Conservation (phyloP, 2,797 vertebrate genomes). For the Betta splendens region DNA sequence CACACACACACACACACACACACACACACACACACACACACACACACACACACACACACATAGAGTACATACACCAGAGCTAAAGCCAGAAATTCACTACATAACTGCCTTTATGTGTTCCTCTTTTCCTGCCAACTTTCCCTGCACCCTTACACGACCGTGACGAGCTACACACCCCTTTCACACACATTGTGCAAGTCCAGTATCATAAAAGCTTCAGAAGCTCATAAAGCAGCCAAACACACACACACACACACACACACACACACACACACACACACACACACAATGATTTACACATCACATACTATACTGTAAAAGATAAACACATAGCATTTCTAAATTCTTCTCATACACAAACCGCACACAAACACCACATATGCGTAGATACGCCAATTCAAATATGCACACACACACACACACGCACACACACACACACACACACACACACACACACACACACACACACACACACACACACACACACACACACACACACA, state of each 20-base stretch:
- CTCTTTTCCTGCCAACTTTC: conserved; percentile 49
- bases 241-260: conserved; percentile 12
- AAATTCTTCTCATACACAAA: conserved; percentile 14
- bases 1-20: conserved; percentile 17
- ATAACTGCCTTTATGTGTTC: conserved; percentile 45
- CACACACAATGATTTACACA: not conserved
- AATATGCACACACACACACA: conserved; percentile 35
- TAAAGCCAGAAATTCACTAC: conserved; percentile 46
- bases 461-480: conserved; percentile 16
- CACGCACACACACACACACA: conserved; percentile 13
- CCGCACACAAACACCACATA: conserved; percentile 17
- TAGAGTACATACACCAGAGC: conserved; percentile 11
- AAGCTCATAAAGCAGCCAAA: conserved; percentile 22
- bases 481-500: conserved; percentile 17
- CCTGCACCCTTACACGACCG: conserved; percentile 35
- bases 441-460: conserved; percentile 11
- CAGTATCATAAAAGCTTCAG: conserved; percentile 15
- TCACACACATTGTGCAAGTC: conserved; percentile 13
- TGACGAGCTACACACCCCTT: conserved; percentile 27
- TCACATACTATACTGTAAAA: not conserved
- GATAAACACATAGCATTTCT: conserved; percentile 13
- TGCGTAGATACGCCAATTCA: conserved; percentile 21
- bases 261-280: conserved; percentile 18
- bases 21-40: conserved; percentile 15
- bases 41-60: conserved; percentile 20